Conservation (phyloP, 2,113 vertebrate species). For the Budorcas taxicolor region DNA sequence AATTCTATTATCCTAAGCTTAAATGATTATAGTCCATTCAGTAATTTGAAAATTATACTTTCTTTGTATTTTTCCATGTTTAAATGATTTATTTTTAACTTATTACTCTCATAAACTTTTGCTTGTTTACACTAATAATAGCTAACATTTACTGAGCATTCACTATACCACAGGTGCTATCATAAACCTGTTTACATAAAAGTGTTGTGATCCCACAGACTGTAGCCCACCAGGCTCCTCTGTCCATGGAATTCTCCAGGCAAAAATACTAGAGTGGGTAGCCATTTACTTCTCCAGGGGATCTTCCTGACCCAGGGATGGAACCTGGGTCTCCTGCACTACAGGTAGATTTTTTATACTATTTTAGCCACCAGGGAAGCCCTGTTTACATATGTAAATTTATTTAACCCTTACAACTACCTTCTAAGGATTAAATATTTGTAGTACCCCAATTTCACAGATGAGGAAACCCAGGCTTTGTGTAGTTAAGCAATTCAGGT, state of each 20-base stretch:
- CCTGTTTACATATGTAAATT: not conserved
- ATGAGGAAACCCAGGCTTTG: not conserved
- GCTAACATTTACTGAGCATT: not conserved
- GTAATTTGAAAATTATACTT: slow-evolving; percentile 14
- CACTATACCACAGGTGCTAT: not conserved
- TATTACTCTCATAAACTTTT: not conserved
- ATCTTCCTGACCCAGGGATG: not conserved
- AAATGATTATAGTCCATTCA: not conserved
- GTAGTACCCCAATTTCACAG: not conserved
- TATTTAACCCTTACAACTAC: not conserved
- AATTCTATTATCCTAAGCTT: slow-evolving; percentile 14
- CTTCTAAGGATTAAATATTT: not conserved
- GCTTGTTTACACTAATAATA: not conserved
- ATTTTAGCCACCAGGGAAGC: not conserved
- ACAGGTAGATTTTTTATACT: not conserved
- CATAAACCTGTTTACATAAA: not conserved
- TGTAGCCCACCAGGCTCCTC: not conserved
- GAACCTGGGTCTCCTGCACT: not conserved
- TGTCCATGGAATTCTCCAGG: not conserved
- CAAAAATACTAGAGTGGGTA: not conserved
- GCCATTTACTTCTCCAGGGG: not conserved
- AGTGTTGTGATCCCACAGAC: not conserved
- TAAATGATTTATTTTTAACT: not conserved
- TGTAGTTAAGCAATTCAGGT: not conserved
- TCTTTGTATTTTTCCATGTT: not conserved